Evolutionary conservation across 1,140 invertebrate genomes (phyloP), one percentile per base, ranked within the genome.

Genomic region (Lithobius niger): DNA sequence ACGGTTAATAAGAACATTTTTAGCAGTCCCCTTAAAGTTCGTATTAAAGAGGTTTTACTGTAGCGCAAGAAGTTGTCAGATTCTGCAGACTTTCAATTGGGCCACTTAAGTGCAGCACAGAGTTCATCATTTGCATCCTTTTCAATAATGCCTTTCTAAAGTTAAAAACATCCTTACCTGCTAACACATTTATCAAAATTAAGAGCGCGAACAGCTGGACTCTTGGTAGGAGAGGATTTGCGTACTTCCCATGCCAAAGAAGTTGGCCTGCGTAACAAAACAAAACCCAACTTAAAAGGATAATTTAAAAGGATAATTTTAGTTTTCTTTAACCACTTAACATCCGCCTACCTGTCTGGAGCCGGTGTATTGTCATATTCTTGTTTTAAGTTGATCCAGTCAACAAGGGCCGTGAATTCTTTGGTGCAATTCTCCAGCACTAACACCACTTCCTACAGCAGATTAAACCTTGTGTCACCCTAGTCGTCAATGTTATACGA

Each of bases 161-260:
- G n/a, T 36, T 10, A 36, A 36, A 10, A 45, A 45, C 19, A 10
- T 18, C 4, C 6, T 45, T 45, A 45, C 43, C 43, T 19, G 4
- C 4, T 45, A 19, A 19, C 6, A 10, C 4, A 24, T 27, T 13
- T 15, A 6, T 42, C 18, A 52, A 28, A 26, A 27, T 52, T 55
- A 4, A 50, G 19, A 25, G 6, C 21, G 27, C 48, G 48, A 25
- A 19, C 27, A 3, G 61, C 52, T 58, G 60, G 43, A 42, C 27
- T 56, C 65, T 77, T 78, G 18, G 72, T 73, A 28, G 90, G 86
- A 57, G 90, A 92, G 55, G 89, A 90, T 71, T 95, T 96, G 56
- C 89, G 76, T 25, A 96, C 82, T 73, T 96, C 91, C 92, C 92
- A 96, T 15, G 92, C 86, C 47, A 96, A 72, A 19, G 90, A 90